Conservation (phyloP, 2,113 vertebrate species). For the Rhodinocichla rosea region DNA sequence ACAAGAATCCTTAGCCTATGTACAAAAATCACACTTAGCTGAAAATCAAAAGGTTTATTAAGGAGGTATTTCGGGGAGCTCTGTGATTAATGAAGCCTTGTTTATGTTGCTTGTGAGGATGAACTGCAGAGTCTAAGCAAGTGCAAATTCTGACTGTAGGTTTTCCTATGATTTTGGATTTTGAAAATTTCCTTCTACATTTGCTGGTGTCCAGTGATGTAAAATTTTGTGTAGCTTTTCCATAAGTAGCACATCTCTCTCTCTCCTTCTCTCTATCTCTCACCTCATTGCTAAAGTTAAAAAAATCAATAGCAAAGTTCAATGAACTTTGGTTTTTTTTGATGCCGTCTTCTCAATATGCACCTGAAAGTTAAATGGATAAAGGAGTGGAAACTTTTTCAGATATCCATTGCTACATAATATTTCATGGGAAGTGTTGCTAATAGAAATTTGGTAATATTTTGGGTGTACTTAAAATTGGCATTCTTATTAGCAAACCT, state of each 20-base stretch:
- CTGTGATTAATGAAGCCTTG: background rate
- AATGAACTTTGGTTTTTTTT: background rate
- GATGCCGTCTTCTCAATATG: background rate
- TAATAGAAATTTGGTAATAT: background rate
- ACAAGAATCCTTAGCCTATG: background rate
- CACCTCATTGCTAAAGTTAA: background rate
- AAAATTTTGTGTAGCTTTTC: background rate
- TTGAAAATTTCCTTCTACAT: background rate
- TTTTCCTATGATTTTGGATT: background rate
- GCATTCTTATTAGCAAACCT: background rate
- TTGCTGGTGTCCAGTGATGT: background rate
- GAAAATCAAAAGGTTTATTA: background rate
- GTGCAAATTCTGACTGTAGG: background rate
- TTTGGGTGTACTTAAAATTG: background rate
- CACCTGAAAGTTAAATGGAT: background rate
- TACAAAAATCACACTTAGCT: background rate
- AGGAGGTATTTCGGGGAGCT: background rate
- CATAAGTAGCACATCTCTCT: background rate
- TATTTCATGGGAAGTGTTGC: background rate
- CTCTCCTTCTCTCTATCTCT: background rate
- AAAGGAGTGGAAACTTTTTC: background rate
- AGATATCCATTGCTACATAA: background rate
- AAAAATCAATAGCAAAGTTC: background rate
- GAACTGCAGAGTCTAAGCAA: background rate
- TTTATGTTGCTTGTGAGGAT: background rate